Evolutionary conservation across 1,140 invertebrate genomes (phyloP), one percentile per base, ranked within the genome.

Genomic region (Drosophila santomea): DNA sequence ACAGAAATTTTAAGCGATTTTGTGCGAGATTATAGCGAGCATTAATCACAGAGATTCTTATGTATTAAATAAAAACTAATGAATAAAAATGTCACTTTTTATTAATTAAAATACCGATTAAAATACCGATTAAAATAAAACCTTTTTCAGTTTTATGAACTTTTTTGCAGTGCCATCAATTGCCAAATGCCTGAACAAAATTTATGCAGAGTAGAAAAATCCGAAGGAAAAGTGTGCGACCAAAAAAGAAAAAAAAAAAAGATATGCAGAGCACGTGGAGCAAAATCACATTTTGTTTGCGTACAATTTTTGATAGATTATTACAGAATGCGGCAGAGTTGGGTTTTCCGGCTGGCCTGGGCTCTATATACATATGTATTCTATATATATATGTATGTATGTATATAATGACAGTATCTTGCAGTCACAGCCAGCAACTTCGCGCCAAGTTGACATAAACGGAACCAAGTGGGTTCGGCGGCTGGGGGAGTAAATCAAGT

Each of bases 241-340:
- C 17, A 28, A 36, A 60, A 14, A 11, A 28, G n/a, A 35, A 6
- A 12, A 25, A 28, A 43, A 61, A n/a, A 5, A 36, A 15, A 38
- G 74, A 45, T 55, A 61, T 64, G 47, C 47, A 35, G n/a, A 67
- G 60, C 63, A 75, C 73, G 60, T 74, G 61, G 71, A 75, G 83
- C 83, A 79, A 83, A 86, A 86, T 86, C 83, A 79, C 76, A 86
- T 83, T 86, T 83, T 86, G 83, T 86, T 86, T 86, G 83, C 83
- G 73, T 60, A 86, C 75, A 88, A 83, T 86, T 86, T 86, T 86
- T 86, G 83, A 86, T 88, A 86, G 83, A 86, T 86, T 86, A 86
- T 86, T 86, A 88, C 72, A 73, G 79, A 80, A 88, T 79, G 84
- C 67, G 78, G 75, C 83, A 82, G 35, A 57, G 17, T 20, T 12